phyloP scores from a whole-genome alignment of 2,113 vertebrate genomes.

The Melanotaenia duboulayi region DNA sequence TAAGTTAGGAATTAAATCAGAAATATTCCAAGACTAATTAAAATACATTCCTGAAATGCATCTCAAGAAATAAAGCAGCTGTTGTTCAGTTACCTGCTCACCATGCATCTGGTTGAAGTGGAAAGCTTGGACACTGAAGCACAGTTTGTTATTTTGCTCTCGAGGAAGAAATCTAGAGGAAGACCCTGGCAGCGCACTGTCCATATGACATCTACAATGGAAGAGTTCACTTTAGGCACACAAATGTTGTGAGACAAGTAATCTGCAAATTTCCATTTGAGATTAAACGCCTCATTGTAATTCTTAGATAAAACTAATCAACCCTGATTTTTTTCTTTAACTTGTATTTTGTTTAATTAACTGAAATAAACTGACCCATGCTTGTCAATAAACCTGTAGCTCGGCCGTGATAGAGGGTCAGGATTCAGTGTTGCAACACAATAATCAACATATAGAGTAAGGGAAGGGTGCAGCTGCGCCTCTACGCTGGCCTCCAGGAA shows the following conservation, averaged over 20 bases:
- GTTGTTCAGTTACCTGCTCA: constrained; percentile 36
- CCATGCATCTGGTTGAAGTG: constrained; percentile 27
- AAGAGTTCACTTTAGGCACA: background rate
- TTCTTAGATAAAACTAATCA: too few species aligned
- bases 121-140: constrained; percentile 59
- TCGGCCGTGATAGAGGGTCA: constrained; percentile 42
- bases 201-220: constrained; percentile 56
- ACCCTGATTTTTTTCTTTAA: background rate
- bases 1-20: background rate
- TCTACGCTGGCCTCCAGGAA: constrained; percentile 57
- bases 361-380: constrained; percentile 37
- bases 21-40: background rate
- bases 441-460: constrained; percentile 50
- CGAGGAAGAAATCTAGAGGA: constrained; percentile 53
- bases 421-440: constrained; percentile 53
- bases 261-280: background rate
- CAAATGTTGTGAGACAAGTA: background rate
- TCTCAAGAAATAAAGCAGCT: background rate
- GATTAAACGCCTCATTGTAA: background rate
- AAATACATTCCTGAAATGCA: background rate
- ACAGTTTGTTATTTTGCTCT: constrained; percentile 30
- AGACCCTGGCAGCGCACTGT: constrained; percentile 50
- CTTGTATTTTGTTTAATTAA: background rate
- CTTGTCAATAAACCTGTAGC: constrained; percentile 58
- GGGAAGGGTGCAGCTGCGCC: constrained; percentile 21